These are phyloP conservation scores for Dynastes grantii DNA, from an alignment of 2,888 invertebrate genomes.

Conservation along the genomic window DNA sequence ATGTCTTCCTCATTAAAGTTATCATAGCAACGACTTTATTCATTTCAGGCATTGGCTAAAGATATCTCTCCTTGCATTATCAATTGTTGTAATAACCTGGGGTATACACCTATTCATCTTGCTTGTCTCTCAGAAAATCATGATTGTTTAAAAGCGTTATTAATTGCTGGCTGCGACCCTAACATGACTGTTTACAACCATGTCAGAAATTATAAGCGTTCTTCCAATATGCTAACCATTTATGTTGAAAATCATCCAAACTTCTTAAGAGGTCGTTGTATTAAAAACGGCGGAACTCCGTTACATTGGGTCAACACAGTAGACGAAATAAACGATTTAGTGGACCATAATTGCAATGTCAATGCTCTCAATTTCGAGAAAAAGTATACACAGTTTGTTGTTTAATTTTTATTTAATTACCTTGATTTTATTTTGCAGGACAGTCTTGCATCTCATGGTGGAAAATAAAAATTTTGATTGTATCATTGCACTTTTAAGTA, in stretches of 20 bases:
- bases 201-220: conserved; percentile 52
- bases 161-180: conserved; percentile 90
- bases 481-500: conserved; percentile 85
- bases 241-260: conserved; percentile 81
- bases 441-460: conserved; percentile 90
- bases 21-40: no score
- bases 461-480: conserved; percentile 85
- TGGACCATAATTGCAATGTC: conserved; percentile 88
- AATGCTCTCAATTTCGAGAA: conserved; percentile 88
- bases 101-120: conserved; percentile 89
- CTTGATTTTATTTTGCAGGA: conserved; percentile 67
- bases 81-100: conserved; percentile 85
- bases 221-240: conserved; percentile 80
- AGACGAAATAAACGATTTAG: conserved; percentile 86
- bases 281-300: conserved; percentile 94
- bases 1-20: no score
- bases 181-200: conserved; percentile 75
- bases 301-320: conserved; percentile 92
- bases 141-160: conserved; percentile 88
- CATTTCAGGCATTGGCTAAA: conserved; percentile 68
- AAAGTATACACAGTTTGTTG: conserved; percentile 55
- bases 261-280: conserved; percentile 84
- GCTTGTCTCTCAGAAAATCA: conserved; percentile 88
- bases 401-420: neutral
- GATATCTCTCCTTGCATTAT: conserved; percentile 71